Base-by-base conservation (phyloP, 2,797 vertebrate species). In the Pyrocephalus nanus region DNA sequence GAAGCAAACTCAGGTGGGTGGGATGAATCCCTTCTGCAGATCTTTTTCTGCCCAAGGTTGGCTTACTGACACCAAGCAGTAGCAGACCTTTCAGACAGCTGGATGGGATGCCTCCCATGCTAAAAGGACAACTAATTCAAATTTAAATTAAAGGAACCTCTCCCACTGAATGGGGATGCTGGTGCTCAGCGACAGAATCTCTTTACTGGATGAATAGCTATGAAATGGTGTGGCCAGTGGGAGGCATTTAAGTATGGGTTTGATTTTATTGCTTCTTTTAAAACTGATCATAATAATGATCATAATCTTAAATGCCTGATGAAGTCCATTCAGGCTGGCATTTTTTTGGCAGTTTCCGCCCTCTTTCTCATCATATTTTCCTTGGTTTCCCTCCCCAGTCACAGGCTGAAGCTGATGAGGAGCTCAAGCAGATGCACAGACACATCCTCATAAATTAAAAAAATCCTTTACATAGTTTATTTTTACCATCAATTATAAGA, bases 391-490 rank as follows among this genome's bases (percentile, higher is more conserved):
- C 45, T 61, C 30, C 25, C 45, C 76, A 62, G n/a, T 73, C 80
- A 89, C 62, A 88, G n/a, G 36, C 34, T 53, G 32, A 92, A 75
- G 51, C 73, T 57, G 55, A 67, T 38, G 30, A 93, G 62, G 1
- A 65, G 62, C 74, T 92, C 67, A 79, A 92, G 64, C 36, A 95
- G 83, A 92, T 86, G 71, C 82, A 73, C n/a, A 69, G 43, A 65
- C 53, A 65, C 42, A 69, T 83, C 60, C 19, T 73, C 62, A 70
- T n/a, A 81, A 92, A 78, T 38, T 43, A 88, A 86, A 80, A 4
- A 82, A 93, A 88, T 53, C 62, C 45, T 89, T 91, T 60, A 61
- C 45, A 78, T 67, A 54, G 51, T 78, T 96, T 96, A 62, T 90
- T 94, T 88, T 95, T 88, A 38, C n/a, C 40, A 73, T n/a, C 40